Percentiles rank a stretch among this genome's conserved stretches.
Evolutionary conservation across 1,140 invertebrate genomes (phyloP).

Genomic region (Cyclargus thomasi): DNA sequence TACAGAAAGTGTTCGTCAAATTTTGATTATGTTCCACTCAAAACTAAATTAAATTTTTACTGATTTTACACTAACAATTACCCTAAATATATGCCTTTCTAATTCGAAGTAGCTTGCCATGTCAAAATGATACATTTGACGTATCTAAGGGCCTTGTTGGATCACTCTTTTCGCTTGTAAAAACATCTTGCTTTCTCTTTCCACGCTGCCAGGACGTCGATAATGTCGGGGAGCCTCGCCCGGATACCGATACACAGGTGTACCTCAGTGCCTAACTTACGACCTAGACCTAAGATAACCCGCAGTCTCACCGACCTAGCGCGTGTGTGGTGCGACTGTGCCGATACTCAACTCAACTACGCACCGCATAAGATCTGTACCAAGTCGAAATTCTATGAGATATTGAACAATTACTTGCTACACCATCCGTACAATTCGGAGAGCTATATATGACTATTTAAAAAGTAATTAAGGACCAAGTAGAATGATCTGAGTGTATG

Average conservation of each 20-base stretch:
- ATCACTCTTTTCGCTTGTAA: too few relatives aligned
- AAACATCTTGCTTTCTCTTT: too few relatives aligned
- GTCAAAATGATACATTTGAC: too few relatives aligned
- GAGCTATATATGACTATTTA: slow-evolving; percentile 52
- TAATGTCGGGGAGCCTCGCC: slow-evolving; percentile 68
- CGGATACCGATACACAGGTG: slow-evolving; percentile 74
- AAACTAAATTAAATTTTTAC: too few relatives aligned
- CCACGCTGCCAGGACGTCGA: slow-evolving; percentile 68
- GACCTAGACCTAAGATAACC: slow-evolving; percentile 19
- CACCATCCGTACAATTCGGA: slow-evolving; percentile 58
- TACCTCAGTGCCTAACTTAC: slow-evolving; percentile 36
- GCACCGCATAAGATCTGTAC: slow-evolving; percentile 50
- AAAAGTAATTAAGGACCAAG: too few relatives aligned
- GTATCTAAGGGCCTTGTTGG: too few relatives aligned
- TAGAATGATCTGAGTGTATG: too few relatives aligned
- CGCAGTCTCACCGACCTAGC: slow-evolving; percentile 32
- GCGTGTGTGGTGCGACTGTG: slow-evolving; percentile 50
- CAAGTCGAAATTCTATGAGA: slow-evolving; percentile 47
- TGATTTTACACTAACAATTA: too few relatives aligned
- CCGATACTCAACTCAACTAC: slow-evolving; percentile 50
- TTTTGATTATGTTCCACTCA: too few relatives aligned
- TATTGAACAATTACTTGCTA: slow-evolving; percentile 55
- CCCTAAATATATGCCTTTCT: too few relatives aligned
- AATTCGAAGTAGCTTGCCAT: too few relatives aligned
- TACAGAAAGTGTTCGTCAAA: too few relatives aligned